Percentiles rank a stretch among this genome's conserved stretches.
phyloP scores from a whole-genome alignment of 2,888 invertebrate species.

The Iphiclides podalirius region DNA sequence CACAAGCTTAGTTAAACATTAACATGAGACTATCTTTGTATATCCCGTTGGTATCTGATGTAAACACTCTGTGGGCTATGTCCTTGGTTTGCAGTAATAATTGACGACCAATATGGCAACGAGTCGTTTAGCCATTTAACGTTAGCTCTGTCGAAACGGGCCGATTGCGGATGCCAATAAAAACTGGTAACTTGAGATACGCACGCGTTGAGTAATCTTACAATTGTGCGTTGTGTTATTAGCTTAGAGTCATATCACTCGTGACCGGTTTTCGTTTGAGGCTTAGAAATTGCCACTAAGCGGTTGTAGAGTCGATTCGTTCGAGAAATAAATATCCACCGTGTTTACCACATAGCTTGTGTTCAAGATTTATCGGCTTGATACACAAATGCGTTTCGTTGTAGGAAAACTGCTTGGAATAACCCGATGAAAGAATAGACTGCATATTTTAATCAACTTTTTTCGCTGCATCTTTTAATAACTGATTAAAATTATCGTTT shows the following conservation, averaged over 20 bases:
- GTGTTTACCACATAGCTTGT: slow-evolving; percentile 7
- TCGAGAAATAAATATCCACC: slow-evolving; percentile 7
- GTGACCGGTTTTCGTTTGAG: slow-evolving; percentile 5
- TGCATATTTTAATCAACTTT: not conserved
- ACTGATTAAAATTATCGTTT: no score
- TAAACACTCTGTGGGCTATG: no score
- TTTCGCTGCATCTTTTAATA: no score
- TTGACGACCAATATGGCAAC: no score
- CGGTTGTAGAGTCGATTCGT: slow-evolving; percentile 6
- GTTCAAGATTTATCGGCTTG: slow-evolving; percentile 2
- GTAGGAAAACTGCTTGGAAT: not conserved
- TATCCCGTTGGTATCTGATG: no score
- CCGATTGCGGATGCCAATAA: not conserved
- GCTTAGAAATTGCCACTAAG: slow-evolving; percentile 3
- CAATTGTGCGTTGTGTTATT: not conserved
- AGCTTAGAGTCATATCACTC: not conserved
- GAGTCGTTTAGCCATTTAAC: no score
- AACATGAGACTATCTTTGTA: no score
- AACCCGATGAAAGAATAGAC: not conserved
- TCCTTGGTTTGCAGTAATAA: no score
- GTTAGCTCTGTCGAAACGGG: not conserved
- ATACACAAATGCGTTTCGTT: not conserved
- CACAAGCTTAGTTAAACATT: no score
- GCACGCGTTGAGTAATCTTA: not conserved
- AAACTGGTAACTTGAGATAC: not conserved